phyloP scores from a whole-genome alignment of 2,888 invertebrate species.

The Agrotis ipsilon region DNA sequence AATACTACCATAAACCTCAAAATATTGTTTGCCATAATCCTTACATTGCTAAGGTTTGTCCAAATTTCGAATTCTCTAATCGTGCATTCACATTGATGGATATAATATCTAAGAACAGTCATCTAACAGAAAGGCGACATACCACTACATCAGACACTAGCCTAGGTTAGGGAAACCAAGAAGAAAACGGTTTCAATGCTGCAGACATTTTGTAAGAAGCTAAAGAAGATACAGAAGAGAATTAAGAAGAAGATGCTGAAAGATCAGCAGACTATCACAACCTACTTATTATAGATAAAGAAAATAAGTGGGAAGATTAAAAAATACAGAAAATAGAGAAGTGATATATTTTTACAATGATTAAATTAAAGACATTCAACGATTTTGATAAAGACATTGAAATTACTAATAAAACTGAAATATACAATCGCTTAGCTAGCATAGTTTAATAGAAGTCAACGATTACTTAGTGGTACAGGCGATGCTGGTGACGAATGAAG shows the following conservation, averaged over 20 bases:
- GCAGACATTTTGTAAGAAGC: slow-evolving; percentile 63
- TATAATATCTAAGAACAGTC: slow-evolving; percentile 79
- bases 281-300: not conserved
- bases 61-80: slow-evolving; percentile 69
- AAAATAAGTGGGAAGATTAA: not conserved
- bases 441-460: no score
- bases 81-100: slow-evolving; percentile 85
- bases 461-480: no score
- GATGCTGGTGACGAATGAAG: no score
- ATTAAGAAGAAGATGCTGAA: not conserved
- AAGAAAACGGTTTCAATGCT: slow-evolving; percentile 58
- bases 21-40: not conserved
- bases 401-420: not conserved
- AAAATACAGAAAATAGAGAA: not conserved
- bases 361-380: not conserved
- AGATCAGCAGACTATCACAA: slow-evolving; percentile 24
- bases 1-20: not conserved
- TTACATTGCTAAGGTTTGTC: slow-evolving; percentile 61
- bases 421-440: no score
- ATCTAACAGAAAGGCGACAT: slow-evolving; percentile 84
- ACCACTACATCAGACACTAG: slow-evolving; percentile 77
- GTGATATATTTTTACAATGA: slow-evolving; percentile 26
- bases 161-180: slow-evolving; percentile 68
- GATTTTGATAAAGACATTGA: not conserved
- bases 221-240: slow-evolving; percentile 15